A percentile compares a stretch with the other conserved stretches of the same genome.
These are phyloP conservation scores for Tamandua tetradactyla DNA, from an alignment of 2,797 vertebrate genomes.

Conservation along the genomic window DNA sequence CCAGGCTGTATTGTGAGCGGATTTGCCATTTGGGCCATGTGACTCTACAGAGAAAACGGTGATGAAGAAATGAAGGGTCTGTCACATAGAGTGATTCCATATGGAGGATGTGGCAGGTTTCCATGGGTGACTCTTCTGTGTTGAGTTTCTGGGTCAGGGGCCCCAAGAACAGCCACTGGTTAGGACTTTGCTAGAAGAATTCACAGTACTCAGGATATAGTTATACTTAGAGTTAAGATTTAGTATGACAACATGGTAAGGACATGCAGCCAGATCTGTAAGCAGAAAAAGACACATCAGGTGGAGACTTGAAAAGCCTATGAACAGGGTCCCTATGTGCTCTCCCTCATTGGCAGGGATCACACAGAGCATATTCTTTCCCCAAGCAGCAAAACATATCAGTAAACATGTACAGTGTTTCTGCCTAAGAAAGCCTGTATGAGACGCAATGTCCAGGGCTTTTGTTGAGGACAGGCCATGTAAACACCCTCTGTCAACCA, in stretches of 20 bases:
- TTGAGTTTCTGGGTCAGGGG: neutral
- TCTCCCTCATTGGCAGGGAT: too few relatives aligned
- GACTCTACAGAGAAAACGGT: neutral
- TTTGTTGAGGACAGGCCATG: neutral
- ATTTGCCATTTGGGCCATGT: too few relatives aligned
- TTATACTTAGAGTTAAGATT: neutral
- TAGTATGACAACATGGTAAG: neutral
- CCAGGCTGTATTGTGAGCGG: neutral
- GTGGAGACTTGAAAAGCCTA: neutral
- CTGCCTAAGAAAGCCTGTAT: neutral
- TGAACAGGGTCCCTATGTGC: fast-evolving
- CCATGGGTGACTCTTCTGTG: neutral
- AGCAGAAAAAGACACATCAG: neutral
- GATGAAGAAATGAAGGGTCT: neutral
- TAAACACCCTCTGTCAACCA: neutral
- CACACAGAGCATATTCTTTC: neutral
- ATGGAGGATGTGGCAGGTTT: neutral
- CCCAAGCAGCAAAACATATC: too few relatives aligned
- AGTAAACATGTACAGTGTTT: neutral
- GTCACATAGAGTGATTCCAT: neutral
- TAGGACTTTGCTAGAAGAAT: too few relatives aligned
- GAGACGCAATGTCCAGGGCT: neutral
- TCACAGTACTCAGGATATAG: neutral
- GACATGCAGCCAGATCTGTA: fast-evolving
- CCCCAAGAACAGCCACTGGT: neutral